A percentile compares a stretch with the other conserved stretches of the same genome.
These are phyloP conservation scores for Pongo pygmaeus DNA, from an alignment of 2,113 vertebrate species.

Conservation along the genomic window DNA sequence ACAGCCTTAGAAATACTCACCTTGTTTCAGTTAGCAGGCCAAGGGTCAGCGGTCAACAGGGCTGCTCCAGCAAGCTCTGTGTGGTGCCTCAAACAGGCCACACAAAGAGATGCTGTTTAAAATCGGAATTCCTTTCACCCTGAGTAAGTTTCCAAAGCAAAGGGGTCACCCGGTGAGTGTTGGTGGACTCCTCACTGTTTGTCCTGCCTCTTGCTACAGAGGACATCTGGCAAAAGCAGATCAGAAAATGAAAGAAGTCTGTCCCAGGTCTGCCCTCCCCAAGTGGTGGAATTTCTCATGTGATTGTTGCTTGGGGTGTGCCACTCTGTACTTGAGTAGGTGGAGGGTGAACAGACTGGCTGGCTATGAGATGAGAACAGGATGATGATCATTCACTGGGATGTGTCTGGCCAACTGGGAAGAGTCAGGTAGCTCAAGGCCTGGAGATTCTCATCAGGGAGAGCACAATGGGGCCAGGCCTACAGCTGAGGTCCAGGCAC, in stretches of 20 bases:
- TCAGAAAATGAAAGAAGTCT: not conserved
- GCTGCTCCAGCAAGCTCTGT: not conserved
- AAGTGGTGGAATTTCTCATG: not conserved
- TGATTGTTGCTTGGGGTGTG: fast-evolving
- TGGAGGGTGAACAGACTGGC: not conserved
- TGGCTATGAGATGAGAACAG: not conserved
- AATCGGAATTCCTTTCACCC: not conserved
- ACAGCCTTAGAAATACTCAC: not conserved
- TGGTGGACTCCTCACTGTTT: too few species aligned
- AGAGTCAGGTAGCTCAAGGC: not conserved
- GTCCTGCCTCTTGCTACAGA: not conserved
- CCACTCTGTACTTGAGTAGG: not conserved
- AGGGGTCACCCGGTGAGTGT: not conserved
- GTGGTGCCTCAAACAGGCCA: not conserved
- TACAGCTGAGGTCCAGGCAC: not conserved
- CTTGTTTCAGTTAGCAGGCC: conserved; percentile 29
- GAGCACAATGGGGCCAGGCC: too few species aligned
- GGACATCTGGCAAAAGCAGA: not conserved
- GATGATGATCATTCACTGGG: not conserved
- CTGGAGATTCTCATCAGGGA: not conserved
- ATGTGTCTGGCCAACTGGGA: too few species aligned
- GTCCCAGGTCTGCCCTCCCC: not conserved
- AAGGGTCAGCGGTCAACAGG: conserved; percentile 53
- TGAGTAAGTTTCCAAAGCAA: not conserved
- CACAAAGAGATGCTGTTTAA: conserved; percentile 22